Evolutionary conservation across 1,140 invertebrate genomes (phyloP).

Genomic region (Ceratosolen fusciceps): DNA sequence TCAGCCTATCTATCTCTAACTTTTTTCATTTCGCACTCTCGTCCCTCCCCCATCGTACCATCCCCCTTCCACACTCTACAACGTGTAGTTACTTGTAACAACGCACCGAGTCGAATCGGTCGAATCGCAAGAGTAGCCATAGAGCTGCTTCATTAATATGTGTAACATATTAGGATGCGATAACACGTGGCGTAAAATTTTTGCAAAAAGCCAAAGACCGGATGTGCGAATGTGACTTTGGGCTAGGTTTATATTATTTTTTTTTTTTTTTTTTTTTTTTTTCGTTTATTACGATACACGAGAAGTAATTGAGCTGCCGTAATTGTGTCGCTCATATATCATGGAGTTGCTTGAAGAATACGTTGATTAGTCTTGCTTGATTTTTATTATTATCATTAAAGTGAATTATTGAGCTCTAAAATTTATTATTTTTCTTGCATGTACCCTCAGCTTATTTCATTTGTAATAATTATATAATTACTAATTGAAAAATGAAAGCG

Average conservation of each 20-base stretch:
- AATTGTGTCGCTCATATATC: background rate
- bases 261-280: too few species aligned
- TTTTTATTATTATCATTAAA: background rate
- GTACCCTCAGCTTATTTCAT: too few species aligned
- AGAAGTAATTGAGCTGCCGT: background rate
- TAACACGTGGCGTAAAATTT: slow-evolving; percentile 28
- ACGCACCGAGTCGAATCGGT: background rate
- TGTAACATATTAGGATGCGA: slow-evolving; percentile 26
- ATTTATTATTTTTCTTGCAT: too few species aligned
- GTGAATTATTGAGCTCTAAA: background rate
- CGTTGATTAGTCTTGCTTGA: background rate
- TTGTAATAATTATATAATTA: too few species aligned
- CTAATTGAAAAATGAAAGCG: too few species aligned
- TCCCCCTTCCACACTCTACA: background rate
- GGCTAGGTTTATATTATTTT: background rate
- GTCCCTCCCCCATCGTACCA: background rate
- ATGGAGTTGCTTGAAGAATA: background rate
- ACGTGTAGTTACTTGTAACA: background rate
- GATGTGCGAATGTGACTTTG: background rate
- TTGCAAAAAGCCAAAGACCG: background rate
- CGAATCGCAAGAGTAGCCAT: slow-evolving; percentile 11
- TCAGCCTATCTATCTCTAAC: too few species aligned
- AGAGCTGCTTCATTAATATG: slow-evolving; percentile 45
- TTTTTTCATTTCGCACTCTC: background rate
- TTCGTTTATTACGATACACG: slow-evolving; percentile 8